Evolutionary conservation across 2,888 invertebrate genomes (phyloP), one percentile per base, ranked within the genome.

Genomic region (Hypercompe scribonia): DNA sequence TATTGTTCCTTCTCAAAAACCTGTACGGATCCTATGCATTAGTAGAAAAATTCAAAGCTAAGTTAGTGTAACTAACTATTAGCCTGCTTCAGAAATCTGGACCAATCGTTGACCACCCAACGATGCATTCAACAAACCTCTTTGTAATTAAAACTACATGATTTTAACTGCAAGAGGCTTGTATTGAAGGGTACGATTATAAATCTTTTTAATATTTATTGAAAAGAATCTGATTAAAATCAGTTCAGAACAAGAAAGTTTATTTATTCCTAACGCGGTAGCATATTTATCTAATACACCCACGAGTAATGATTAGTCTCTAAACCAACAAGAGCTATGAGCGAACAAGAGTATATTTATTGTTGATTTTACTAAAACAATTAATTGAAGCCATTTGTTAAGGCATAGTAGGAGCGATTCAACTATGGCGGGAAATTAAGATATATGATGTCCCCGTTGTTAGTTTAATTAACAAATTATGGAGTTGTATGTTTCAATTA

Each of bases 401-500:
- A 46, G 34, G 50, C 78, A 66, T 73, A 39, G 68, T 72, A 65
- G 65, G 75, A 75, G 72, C 68, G 61, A 72, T 76, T 71, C 68
- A 76, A 77, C 71, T 74, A 72, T 70, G 72, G 69, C 67, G 76
- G 76, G 80, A 87, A 87, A 91, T 90, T 88, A 84, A 90, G 88
- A 90, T 84, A 84, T 89, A 90, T 75, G 78, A 67, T 76, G 74
- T 83, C 71, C 78, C 79, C 66, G 76, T 82, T 78, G 85, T 88
- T 88, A 83, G 78, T 84, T 86, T 86, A 87, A 90, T 89, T 79
- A 87, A 88, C 83, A 88, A 90, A 90, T 89, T 88, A 90, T 87
- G 84, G 86, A 81, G 84, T 83, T 79, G 81, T 80, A 78, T 80
- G 82, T 86, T 86, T 84, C 83, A 85, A 86, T 89, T 84, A 77